Base-by-base conservation (phyloP, 1,140 invertebrate species). In the Aricia agestis region DNA sequence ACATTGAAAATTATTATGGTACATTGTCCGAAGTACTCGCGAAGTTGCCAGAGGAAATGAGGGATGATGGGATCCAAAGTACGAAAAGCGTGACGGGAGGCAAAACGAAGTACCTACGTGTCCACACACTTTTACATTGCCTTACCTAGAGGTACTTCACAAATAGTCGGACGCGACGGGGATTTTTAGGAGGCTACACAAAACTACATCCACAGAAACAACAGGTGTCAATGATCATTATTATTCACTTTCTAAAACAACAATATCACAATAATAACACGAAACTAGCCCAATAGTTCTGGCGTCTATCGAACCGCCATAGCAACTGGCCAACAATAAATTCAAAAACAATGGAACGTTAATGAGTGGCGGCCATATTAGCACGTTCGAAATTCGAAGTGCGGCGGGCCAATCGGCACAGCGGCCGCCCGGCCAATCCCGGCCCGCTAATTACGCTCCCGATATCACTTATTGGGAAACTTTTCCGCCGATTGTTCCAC, bases 291-390 rank as follows among this genome's bases (percentile, higher is more conserved):
- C 11, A 52, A 52, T 52, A 52, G 17, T 63, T 41, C 66, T 45
- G 41, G 7, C 66, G 66, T 41, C 32, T 18, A 67, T 67, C 19
- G 18, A 45, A 19, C 66, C 18, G 42, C 36, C 19, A 42, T 67
- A 1, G n/a, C 36, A 17, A 67, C 66, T 67, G 66, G 32, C 66
- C 36, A 45, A 67, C 66, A 67, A 67, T 18, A 45, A 19, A 19
- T 17, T 10, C 10, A 67, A 66, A 67, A 67, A 67, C 66, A 67
- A 67, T 17, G 17, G 36, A 67, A 67, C 3, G 41, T 67, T 67
- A 41, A 67, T 45, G 7, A 67, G 19, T 19, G 59, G 66, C n/a
- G 32, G 66, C 66, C 66, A 67, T 67, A 67, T 67, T 67, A 45
- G 36, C 42, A 17, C 66, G 18, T 41, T 42, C 42, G 41, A 45